These are phyloP conservation scores for Vidua macroura DNA, from an alignment of 2,113 vertebrate genomes.

Conservation along the genomic window DNA sequence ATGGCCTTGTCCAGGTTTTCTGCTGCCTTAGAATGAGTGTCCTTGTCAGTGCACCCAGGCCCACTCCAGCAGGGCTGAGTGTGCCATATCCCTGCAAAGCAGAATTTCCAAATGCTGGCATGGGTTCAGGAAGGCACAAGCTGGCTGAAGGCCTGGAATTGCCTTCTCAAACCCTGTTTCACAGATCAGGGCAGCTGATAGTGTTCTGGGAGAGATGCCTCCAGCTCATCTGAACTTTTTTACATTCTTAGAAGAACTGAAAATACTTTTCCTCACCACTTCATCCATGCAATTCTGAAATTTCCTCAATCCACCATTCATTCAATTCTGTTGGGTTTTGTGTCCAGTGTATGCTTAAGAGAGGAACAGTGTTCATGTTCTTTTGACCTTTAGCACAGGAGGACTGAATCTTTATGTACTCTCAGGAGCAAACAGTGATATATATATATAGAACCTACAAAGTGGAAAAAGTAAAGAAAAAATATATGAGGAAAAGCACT, in stretches of 20 bases:
- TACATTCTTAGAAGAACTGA: background rate
- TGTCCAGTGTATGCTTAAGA: background rate
- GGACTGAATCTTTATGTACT: background rate
- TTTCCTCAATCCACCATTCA: background rate
- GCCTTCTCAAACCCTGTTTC: background rate
- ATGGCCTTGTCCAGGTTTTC: background rate
- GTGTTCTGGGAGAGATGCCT: background rate
- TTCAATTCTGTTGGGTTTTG: background rate
- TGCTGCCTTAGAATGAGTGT: background rate
- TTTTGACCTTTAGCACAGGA: background rate
- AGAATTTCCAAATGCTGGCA: background rate
- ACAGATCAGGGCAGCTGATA: background rate
- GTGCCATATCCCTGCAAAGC: fast-evolving
- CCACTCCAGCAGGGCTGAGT: fast-evolving
- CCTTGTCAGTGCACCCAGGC: too few species aligned
- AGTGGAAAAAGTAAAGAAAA: background rate
- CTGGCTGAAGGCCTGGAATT: background rate
- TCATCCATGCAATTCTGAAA: background rate
- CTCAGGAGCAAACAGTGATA: background rate
- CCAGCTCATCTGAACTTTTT: background rate
- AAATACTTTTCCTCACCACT: background rate
- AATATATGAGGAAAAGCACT: background rate
- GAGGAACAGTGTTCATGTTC: fast-evolving
- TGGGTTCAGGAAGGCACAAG: background rate
- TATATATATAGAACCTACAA: background rate